Evolutionary conservation across 1,140 invertebrate species (phyloP).

Genomic region (Schlechtendalia chinensis): DNA sequence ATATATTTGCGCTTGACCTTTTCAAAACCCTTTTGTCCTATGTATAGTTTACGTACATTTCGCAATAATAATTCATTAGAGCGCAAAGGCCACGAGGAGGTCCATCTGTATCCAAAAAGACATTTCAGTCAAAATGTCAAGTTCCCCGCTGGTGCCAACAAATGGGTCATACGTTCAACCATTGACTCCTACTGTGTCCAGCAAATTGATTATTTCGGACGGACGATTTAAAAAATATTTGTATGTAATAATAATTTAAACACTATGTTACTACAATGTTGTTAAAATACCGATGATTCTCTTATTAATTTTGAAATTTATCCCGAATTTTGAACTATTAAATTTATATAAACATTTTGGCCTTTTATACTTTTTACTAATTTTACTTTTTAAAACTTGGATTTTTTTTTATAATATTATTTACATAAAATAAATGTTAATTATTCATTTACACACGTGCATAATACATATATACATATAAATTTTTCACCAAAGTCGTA

Average conservation of each 20-base stretch:
- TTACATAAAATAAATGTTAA: too few species aligned
- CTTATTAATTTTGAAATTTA: background rate
- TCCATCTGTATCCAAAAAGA: conserved; percentile 36
- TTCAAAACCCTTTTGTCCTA: background rate
- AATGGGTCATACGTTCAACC: background rate
- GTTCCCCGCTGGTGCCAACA: conserved; percentile 17
- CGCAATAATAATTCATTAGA: conserved; percentile 1
- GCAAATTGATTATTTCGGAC: background rate
- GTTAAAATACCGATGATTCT: background rate
- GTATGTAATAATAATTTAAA: too few species aligned
- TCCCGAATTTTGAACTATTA: background rate
- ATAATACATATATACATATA: too few species aligned
- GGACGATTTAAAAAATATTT: background rate
- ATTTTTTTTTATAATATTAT: too few species aligned
- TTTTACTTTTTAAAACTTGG: too few species aligned
- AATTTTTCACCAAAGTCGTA: too few species aligned
- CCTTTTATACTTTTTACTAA: too few species aligned
- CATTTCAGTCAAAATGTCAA: conserved; percentile 34
- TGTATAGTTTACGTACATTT: background rate
- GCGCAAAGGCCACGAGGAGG: conserved; percentile 20
- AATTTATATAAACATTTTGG: too few species aligned
- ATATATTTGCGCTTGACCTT: background rate
- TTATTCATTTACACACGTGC: too few species aligned
- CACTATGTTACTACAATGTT: background rate
- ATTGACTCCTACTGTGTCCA: background rate